Base-by-base conservation (phyloP, 1,140 invertebrate genomes). In the Caenorhabditis brenneri region DNA sequence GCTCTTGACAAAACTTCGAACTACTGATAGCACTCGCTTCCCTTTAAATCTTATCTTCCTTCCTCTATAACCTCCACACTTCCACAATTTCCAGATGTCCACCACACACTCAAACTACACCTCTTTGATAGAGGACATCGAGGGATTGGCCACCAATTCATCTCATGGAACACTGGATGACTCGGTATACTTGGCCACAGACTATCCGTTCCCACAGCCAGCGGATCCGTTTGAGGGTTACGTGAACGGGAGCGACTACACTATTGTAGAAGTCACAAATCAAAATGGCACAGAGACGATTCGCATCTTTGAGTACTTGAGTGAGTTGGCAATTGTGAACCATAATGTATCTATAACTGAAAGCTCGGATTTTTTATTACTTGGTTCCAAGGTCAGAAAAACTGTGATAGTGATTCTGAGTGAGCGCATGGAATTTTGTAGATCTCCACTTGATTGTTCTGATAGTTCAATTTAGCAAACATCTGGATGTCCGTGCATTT, bases 201-300 rank as follows among this genome's bases (percentile, higher is more conserved):
- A 74, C 1, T 39, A 4, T 0, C 65, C 65, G 33, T 74, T 74
- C 9, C 65, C 65, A 7, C 42, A 33, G 6, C 65, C 65, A 24
- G 65, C 65, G 4, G 65, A 74, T 24, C 65, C 65, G 24, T 74
- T 74, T 74, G 65, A 74, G n/a, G 65, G n/a, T 10, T 46, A 46
- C 22, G 65, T 74, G 5, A 74, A 74, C 42, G 36, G 7, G 6
- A 46, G 29, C 2, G 65, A 74, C n/a, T 24, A 42, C 7, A 36
- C 29, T 19, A 36, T 65, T 16, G 24, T 42, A 22, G 36, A n/a
- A 12, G n/a, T 74, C 0, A 22, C 10, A 42, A 74, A 74, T 36
- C 15, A 65, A 33, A 65, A 65, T 74, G 65, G 65, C 2, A 74
- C 65, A 10, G 65, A 42, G n/a, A 12, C 36, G 5, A 22, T 42